phyloP scores from a whole-genome alignment of 2,888 invertebrate species.

The Drosophila kanekoi region DNA sequence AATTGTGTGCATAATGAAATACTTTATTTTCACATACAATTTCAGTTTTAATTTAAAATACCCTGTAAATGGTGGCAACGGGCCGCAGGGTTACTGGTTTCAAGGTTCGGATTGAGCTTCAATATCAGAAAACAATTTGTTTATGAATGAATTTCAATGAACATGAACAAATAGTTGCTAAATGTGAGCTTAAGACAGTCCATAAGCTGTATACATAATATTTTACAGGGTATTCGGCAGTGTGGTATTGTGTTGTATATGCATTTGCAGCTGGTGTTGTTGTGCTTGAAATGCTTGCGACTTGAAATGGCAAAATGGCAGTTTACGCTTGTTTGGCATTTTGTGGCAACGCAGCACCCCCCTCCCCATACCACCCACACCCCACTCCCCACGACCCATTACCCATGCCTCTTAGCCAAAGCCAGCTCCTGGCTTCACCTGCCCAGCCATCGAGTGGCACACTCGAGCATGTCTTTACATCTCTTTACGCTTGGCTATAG shows the following conservation, averaged over 20 bases:
- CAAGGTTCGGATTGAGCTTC: too few relatives aligned
- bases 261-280: slow-evolving; percentile 4
- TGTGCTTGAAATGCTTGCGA: slow-evolving; percentile 38
- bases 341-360: slow-evolving; percentile 55
- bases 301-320: slow-evolving; percentile 74
- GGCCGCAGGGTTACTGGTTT: too few relatives aligned
- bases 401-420: not conserved
- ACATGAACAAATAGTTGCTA: too few relatives aligned
- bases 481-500: slow-evolving; percentile 76
- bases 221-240: slow-evolving; percentile 20
- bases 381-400: not conserved
- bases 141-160: too few relatives aligned
- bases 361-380: not conserved
- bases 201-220: not conserved
- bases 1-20: slow-evolving; percentile 63
- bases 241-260: fast-evolving
- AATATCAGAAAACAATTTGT: too few relatives aligned
- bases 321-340: slow-evolving; percentile 78
- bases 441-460: slow-evolving; percentile 71
- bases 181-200: too few relatives aligned
- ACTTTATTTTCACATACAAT: slow-evolving; percentile 61
- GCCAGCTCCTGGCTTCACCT: slow-evolving; percentile 35
- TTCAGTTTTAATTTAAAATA: slow-evolving; percentile 58
- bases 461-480: slow-evolving; percentile 78
- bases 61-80: slow-evolving; percentile 3